A percentile compares a stretch with the other conserved stretches of the same genome.
Evolutionary conservation across 2,113 vertebrate species (phyloP).

Genomic region (Meriones unguiculatus): DNA sequence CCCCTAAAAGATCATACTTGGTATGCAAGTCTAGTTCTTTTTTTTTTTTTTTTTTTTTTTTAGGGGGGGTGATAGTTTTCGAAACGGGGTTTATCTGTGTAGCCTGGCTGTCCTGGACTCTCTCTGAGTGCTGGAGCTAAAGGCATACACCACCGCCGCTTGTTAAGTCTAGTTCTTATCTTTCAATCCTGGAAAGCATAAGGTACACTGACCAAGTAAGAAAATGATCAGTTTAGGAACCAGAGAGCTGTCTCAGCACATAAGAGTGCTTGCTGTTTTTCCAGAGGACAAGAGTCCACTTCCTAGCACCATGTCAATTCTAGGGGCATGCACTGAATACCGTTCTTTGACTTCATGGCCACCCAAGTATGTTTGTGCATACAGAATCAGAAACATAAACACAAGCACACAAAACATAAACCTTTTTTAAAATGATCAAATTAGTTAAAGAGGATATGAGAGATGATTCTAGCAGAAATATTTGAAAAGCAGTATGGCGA

Average conservation of each 20-base stretch:
- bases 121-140: no score
- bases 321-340: background rate
- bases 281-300: background rate
- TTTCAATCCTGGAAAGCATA: constrained; percentile 8
- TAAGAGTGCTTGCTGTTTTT: background rate
- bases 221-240: background rate
- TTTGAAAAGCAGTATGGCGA: background rate
- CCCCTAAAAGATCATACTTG: background rate
- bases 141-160: no score
- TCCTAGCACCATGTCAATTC: background rate
- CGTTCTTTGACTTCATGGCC: background rate
- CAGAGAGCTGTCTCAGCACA: background rate
- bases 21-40: background rate
- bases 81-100: no score
- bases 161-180: constrained; percentile 1
- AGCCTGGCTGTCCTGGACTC: no score
- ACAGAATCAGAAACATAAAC: background rate
- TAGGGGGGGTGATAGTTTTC: no score
- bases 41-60: no score
- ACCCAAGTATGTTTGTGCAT: background rate
- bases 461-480: constrained; percentile 1
- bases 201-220: background rate
- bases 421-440: background rate
- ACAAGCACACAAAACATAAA: background rate
- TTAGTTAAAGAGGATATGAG: background rate